Conservation (phyloP, 1,140 invertebrate genomes). For the Heterodera schachtii region DNA sequence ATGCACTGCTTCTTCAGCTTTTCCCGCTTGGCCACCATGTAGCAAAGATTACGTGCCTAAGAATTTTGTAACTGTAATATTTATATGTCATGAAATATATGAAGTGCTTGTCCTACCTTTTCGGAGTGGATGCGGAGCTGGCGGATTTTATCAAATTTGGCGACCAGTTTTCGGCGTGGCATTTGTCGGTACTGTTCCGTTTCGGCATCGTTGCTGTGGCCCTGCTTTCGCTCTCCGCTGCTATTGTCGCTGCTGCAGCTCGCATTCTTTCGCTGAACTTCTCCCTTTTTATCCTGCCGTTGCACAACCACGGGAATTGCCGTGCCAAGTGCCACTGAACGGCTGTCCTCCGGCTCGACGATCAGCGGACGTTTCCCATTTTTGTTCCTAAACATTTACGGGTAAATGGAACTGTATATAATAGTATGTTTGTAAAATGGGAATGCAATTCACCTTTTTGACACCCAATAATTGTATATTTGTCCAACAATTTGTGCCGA, state of each 20-base stretch:
- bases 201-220: not conserved
- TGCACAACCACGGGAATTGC: not conserved
- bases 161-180: not conserved
- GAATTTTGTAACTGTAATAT: too few species aligned
- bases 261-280: not conserved
- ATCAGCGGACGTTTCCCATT: constrained; percentile 26
- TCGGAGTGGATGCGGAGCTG: not conserved
- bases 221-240: not conserved
- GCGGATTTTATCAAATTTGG: not conserved
- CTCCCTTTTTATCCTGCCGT: not conserved
- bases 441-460: constrained; percentile 32
- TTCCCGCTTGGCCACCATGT: constrained; percentile 43
- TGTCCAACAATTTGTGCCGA: constrained; percentile 25
- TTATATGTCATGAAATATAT: too few species aligned
- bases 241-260: not conserved
- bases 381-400: not conserved
- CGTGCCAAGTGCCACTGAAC: not conserved
- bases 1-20: constrained; percentile 40
- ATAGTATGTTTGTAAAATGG: not conserved
- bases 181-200: not conserved
- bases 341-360: constrained; percentile 28
- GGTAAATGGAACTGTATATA: not conserved
- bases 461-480: constrained; percentile 46
- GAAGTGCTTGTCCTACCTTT: not conserved
- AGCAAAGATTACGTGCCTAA: constrained; percentile 49